Conservation (phyloP, 2,113 vertebrate species). For the Aegithalos caudatus region DNA sequence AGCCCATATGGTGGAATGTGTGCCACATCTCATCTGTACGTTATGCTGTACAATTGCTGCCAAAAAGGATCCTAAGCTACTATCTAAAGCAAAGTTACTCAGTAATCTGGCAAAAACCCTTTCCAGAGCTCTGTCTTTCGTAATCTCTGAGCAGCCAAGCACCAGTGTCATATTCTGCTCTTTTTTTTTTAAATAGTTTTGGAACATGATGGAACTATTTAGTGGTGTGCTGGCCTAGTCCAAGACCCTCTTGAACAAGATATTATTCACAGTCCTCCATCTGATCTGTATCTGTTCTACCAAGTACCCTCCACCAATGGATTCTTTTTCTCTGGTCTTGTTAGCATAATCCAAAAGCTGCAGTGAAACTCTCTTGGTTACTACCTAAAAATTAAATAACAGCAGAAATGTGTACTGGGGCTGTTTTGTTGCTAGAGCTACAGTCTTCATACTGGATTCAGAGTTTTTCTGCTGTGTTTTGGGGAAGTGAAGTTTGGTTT, state of each 20-base stretch:
- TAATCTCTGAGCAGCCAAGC: not conserved
- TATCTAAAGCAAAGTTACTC: not conserved
- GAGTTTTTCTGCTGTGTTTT: not conserved
- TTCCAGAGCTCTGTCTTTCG: not conserved
- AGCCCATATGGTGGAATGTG: slow-evolving; percentile 46
- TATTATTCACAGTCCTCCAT: not conserved
- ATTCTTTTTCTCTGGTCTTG: not conserved
- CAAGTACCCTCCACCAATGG: accelerated
- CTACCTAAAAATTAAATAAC: not conserved
- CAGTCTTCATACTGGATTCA: not conserved
- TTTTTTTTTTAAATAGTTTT: not conserved
- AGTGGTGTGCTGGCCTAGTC: not conserved
- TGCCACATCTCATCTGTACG: slow-evolving; percentile 27
- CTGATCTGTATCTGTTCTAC: not conserved
- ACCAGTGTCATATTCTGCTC: not conserved
- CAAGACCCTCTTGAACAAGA: not conserved
- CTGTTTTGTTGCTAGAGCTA: not conserved
- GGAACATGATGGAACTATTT: not conserved
- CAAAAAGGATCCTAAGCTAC: slow-evolving; percentile 11
- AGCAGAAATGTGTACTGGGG: not conserved
- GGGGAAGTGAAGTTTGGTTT: not conserved
- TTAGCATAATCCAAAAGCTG: not conserved
- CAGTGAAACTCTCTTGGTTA: not conserved
- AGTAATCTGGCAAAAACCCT: not conserved
- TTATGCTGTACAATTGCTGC: not conserved